Base-by-base conservation (phyloP, 2,113 vertebrate species). In the Microcebus jonahi region DNA sequence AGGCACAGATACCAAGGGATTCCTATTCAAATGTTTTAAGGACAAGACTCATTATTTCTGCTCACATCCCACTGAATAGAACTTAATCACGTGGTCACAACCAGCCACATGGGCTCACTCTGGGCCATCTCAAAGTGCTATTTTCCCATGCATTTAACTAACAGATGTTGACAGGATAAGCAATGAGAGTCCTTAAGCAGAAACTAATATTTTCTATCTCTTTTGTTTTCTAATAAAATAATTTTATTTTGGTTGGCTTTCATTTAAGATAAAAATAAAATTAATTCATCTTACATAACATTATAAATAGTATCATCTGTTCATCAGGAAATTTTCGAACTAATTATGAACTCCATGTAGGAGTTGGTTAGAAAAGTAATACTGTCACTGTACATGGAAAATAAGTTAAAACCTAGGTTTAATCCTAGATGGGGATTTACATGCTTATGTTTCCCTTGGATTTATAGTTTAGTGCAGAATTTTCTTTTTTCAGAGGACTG, bases 401-500 rank as follows among this genome's bases (percentile, higher is more conserved):
- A 53, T 93, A 89, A 92, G n/a, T 65, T 88, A 91, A 27, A 29
- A 70, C 71, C 57, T 92, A 87, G 53, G 61, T 91, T 94, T 88
- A 68, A 68, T 90, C 45, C 34, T 63, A 79, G 27, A 53, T 42
- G 39, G 36, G 11, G 17, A 3, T 79, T 93, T 89, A 71, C 10
- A 86, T 50, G 34, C 23, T 31, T 53, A 13, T 29, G 8, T 92
- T 77, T 84, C 76, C 86, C 18, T 55, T 55, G 12, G n/a, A 90
- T 48, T 95, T 89, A 53, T 5, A 84, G 80, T 93, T 83, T 82
- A 88, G n/a, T 65, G 29, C n/a, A 57, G 21, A 73, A 71, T n/a
- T 91, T 92, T 45, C 10, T 88, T 55, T 80, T 87, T 73, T 71
- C 15, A 45, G 34, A 67, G 87, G 25, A 5, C 20, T 83, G n/a